Percentiles rank a stretch among this genome's conserved stretches.
These are phyloP conservation scores for Gari tellinella DNA, from an alignment of 2,888 invertebrate genomes.

Conservation along the genomic window DNA sequence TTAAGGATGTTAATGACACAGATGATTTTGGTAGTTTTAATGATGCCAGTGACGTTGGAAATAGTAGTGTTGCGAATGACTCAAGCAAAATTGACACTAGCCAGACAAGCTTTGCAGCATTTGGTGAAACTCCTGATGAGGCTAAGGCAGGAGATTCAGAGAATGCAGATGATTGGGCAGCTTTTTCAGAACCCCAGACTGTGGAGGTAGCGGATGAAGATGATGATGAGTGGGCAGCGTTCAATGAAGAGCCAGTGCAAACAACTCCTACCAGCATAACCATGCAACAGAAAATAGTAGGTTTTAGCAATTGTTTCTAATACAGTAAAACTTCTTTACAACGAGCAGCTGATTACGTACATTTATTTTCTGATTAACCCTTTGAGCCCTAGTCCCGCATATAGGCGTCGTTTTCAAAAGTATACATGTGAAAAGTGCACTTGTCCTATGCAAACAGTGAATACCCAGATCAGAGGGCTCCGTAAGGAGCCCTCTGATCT, in stretches of 20 bases:
- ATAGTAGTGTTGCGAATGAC: conserved; percentile 22
- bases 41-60: conserved; percentile 51
- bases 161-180: conserved; percentile 57
- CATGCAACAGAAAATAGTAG: conserved; percentile 29
- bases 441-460: too few relatives aligned
- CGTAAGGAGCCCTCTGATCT: too few relatives aligned
- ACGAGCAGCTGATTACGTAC: too few relatives aligned
- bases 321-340: too few relatives aligned
- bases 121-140: conserved; percentile 9
- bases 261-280: not conserved
- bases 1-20: conserved; percentile 1
- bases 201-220: conserved; percentile 19
- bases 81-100: conserved; percentile 5
- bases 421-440: too few relatives aligned
- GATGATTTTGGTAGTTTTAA: conserved; percentile 28
- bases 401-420: too few relatives aligned
- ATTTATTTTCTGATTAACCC: too few relatives aligned
- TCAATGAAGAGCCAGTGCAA: conserved; percentile 40
- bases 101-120: conserved; percentile 11
- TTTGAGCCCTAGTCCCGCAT: too few relatives aligned
- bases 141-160: conserved; percentile 4
- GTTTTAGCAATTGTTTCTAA: too few relatives aligned
- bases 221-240: conserved; percentile 60
- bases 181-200: conserved; percentile 57
- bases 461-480: too few relatives aligned